Percentiles rank a stretch among this genome's conserved stretches.
Evolutionary conservation across 2,888 invertebrate genomes (phyloP).

Genomic region (Lacanobia oleracea): DNA sequence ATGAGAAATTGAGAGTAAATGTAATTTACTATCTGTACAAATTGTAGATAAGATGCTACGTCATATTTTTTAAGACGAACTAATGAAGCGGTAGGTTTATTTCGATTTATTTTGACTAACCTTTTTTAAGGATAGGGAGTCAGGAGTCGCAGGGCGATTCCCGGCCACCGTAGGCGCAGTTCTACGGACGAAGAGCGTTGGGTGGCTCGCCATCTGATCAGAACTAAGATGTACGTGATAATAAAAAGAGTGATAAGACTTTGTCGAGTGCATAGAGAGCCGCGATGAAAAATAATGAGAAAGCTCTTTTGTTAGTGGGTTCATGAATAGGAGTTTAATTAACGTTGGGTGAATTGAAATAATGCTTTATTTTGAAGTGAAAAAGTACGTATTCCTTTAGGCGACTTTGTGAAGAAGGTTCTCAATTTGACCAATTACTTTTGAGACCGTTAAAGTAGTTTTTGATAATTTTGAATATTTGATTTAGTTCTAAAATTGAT

Average conservation of each 20-base stretch:
- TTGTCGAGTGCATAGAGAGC: conserved; percentile 20
- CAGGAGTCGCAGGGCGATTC: too few relatives aligned
- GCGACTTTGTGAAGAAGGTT: neutral
- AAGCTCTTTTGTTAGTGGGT: conserved; percentile 38
- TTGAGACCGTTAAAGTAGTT: neutral
- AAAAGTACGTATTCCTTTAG: neutral
- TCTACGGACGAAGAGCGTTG: too few relatives aligned
- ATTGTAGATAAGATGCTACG: neutral
- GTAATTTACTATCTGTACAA: conserved; percentile 30
- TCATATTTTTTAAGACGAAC: neutral
- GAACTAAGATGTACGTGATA: too few relatives aligned
- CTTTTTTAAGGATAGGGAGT: too few relatives aligned
- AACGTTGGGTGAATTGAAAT: conserved; percentile 46
- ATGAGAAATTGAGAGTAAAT: conserved; percentile 32
- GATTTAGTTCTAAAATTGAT: too few relatives aligned
- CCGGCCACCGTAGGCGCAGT: too few relatives aligned
- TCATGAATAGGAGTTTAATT: conserved; percentile 56
- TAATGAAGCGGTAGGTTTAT: neutral
- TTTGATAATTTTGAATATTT: too few relatives aligned
- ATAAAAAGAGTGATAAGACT: conserved; percentile 20
- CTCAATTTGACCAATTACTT: neutral
- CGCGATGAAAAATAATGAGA: conserved; percentile 53
- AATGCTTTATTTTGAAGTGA: conserved; percentile 18
- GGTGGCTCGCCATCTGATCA: too few relatives aligned
- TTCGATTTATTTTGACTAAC: too few relatives aligned